phyloP scores from a whole-genome alignment of 2,888 invertebrate species.

The Zele albiditarsus region DNA sequence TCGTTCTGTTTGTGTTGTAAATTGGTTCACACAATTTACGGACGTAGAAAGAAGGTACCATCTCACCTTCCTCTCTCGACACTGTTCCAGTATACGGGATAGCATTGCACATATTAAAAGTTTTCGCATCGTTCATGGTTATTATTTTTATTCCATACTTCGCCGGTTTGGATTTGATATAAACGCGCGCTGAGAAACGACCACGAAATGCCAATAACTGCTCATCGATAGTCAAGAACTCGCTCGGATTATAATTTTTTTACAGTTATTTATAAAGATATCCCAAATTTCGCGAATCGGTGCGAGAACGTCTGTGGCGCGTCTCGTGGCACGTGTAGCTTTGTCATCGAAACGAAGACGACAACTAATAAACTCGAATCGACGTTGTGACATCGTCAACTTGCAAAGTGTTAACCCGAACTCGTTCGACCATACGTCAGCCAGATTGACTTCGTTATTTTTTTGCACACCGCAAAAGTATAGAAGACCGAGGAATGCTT shows the following conservation, averaged over 20 bases:
- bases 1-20: constrained; percentile 41
- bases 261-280: constrained; percentile 50
- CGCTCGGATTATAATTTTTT: constrained; percentile 47
- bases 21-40: constrained; percentile 47
- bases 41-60: constrained; percentile 47
- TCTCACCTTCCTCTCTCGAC: constrained; percentile 24
- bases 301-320: constrained; percentile 51
- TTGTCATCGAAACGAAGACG: constrained; percentile 51
- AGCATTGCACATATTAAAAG: constrained; percentile 43
- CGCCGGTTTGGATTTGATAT: constrained; percentile 54
- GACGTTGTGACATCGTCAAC: constrained; percentile 44
- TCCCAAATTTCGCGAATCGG: constrained; percentile 53
- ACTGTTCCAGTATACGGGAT: constrained; percentile 44
- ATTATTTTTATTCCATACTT: constrained; percentile 56
- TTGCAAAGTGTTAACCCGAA: constrained; percentile 31
- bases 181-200: constrained; percentile 52
- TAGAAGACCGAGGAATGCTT: constrained; percentile 40
- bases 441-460: constrained; percentile 27
- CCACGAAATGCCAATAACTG: constrained; percentile 55
- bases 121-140: constrained; percentile 46
- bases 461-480: constrained; percentile 43
- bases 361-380: constrained; percentile 44
- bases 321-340: constrained; percentile 43
- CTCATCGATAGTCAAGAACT: constrained; percentile 55
- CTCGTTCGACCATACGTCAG: constrained; percentile 38